Base-by-base conservation (phyloP, 2,113 vertebrate genomes). In the Calyptomena viridis region DNA sequence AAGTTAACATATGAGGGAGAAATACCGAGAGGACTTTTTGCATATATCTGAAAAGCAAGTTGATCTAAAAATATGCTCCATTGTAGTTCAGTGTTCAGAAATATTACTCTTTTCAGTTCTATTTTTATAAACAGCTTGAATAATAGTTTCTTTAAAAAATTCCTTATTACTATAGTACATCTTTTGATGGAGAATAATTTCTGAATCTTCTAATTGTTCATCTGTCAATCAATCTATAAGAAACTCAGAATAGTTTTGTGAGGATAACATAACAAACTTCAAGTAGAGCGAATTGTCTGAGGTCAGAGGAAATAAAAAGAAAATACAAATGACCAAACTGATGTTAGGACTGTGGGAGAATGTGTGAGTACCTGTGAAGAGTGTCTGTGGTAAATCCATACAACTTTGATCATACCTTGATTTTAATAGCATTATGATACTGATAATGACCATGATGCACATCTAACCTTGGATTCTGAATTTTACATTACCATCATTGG, bases 41-140 rank as follows among this genome's bases (percentile, higher is more conserved):
- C 79, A 84, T 76, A 13, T 78, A 92, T 90, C 72, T 94, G 64
- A 84, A 88, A 94, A 72, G 44, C 63, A 81, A 92, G 60, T 40
- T 64, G 25, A 49, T 96, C 93, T 95, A 97, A 97, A 96, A 97
- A 96, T 96, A 84, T 14, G 18, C 18, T 92, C 76, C 90, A 95
- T 92, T 97, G 86, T 89, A 90, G 52, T 76, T 95, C 66, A 68
- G 9, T 92, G 83, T 78, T 96, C 95, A 92, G 72, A 96, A 93
- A 96, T 96, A 90, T 59, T 96, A 89, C 79, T 84, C 83, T 78
- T 90, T 86, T 95, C 68, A 95, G 60, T 85, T 95, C 93, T 96
- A 95, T 96, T 96, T 96, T 96, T 96, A 95, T 90, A 77, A 97
- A 75, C 60, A 71, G 39, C 76, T 96, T 90, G 85, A 93, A 63